Conservation (phyloP, 1,140 invertebrate genomes). For the Lepidurus couesii region DNA sequence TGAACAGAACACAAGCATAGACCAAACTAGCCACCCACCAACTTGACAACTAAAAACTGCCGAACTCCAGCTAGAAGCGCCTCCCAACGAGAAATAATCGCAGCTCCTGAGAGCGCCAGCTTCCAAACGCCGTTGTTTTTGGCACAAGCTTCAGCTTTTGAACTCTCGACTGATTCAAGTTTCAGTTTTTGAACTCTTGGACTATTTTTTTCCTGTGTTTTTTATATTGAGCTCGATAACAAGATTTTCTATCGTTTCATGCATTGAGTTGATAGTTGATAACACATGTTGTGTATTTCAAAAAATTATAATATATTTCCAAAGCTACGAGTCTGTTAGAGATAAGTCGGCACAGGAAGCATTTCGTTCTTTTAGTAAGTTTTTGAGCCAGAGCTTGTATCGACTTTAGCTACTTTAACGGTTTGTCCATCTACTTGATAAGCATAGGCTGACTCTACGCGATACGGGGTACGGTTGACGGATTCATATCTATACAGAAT, state of each 20-base stretch:
- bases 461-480: slow-evolving; percentile 19
- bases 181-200: too few species aligned
- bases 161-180: background rate
- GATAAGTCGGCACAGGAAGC: background rate
- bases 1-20: background rate
- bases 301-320: too few species aligned
- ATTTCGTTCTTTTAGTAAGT: background rate
- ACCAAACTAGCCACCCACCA: slow-evolving; percentile 2
- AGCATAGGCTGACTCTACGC: slow-evolving; percentile 34
- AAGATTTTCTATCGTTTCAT: too few species aligned
- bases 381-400: background rate
- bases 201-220: too few species aligned
- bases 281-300: too few species aligned
- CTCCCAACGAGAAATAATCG: background rate
- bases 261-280: too few species aligned
- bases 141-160: background rate
- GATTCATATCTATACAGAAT: slow-evolving; percentile 30
- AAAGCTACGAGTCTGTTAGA: too few species aligned
- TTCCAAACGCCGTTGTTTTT: background rate
- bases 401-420: slow-evolving; percentile 32
- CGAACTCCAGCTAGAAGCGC: background rate
- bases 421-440: slow-evolving; percentile 34
- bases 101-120: background rate
- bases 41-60: background rate
- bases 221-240: too few species aligned